Percentiles rank a stretch among this genome's conserved stretches.
Evolutionary conservation across 2,888 invertebrate genomes (phyloP).

Genomic region (Diaperis boleti): DNA sequence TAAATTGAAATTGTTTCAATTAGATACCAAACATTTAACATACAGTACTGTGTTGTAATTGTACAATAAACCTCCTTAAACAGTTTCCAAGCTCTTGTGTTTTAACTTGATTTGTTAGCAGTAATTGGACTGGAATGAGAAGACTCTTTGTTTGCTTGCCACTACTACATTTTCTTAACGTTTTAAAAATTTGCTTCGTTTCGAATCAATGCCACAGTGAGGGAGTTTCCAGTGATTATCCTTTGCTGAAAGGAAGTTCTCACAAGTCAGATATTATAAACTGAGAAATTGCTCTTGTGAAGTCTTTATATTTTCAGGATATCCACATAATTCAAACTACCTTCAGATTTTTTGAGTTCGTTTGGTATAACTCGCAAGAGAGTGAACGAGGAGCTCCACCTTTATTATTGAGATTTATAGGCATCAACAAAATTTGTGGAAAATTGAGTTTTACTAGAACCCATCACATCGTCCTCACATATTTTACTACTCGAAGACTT

Average conservation of each 20-base stretch:
- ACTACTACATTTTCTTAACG: background rate
- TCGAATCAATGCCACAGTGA: background rate
- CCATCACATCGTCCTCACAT: conserved; percentile 37
- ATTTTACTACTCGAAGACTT: conserved; percentile 33
- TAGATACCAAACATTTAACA: conserved; percentile 6
- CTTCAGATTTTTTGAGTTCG: conserved; percentile 23
- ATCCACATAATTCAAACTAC: conserved; percentile 23
- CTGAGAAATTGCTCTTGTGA: conserved; percentile 15
- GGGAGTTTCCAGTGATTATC: conserved; percentile 2
- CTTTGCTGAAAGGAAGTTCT: conserved; percentile 6
- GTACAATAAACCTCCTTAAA: conserved; percentile 1
- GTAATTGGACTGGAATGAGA: too few species aligned
- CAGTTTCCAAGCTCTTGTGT: background rate
- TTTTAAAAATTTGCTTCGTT: background rate
- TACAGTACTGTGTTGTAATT: background rate
- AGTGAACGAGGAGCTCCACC: conserved; percentile 19
- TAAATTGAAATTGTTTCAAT: conserved; percentile 23
- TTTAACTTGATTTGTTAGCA: background rate
- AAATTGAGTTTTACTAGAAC: conserved; percentile 36
- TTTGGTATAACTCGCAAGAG: conserved; percentile 14
- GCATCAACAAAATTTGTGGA: conserved; percentile 27
- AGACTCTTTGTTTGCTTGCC: too few species aligned
- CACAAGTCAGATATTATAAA: conserved; percentile 4
- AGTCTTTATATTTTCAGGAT: conserved; percentile 15
- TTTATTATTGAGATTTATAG: conserved; percentile 37